Conservation (phyloP, 1,140 invertebrate genomes). For the Drosophila ambigua region DNA sequence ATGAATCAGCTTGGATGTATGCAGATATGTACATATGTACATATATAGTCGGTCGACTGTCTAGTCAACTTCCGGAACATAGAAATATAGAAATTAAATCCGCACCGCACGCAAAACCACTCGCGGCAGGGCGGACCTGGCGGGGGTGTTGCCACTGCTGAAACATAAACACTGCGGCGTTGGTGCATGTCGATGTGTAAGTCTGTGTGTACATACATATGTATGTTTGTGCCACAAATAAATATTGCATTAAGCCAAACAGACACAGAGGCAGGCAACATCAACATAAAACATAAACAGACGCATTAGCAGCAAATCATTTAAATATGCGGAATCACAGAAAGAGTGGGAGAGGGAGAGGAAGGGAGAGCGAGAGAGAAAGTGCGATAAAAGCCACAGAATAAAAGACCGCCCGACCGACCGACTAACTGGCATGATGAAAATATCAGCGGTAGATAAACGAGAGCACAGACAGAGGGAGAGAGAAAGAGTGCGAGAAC, state of each 20-base stretch:
- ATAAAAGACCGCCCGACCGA: constrained; percentile 18
- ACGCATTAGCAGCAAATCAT: constrained; percentile 79
- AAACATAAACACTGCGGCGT: constrained; percentile 65
- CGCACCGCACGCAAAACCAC: constrained; percentile 60
- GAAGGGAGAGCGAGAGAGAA: not conserved
- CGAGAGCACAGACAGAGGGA: not conserved
- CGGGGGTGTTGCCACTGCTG: constrained; percentile 22
- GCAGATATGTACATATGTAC: constrained; percentile 13
- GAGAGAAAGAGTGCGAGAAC: not conserved
- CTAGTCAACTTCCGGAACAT: constrained; percentile 71
- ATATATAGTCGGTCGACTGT: constrained; percentile 65
- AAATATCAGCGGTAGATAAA: constrained; percentile 30
- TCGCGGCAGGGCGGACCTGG: not conserved
- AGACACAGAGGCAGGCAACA: constrained; percentile 51
- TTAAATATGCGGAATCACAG: constrained; percentile 65
- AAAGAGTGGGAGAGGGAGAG: not conserved
- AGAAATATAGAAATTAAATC: constrained; percentile 74
- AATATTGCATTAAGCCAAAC: constrained; percentile 79
- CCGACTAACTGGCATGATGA: constrained; percentile 62
- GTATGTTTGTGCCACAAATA: constrained; percentile 65
- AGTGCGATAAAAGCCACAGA: not conserved
- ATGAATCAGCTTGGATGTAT: not conserved
- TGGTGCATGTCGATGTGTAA: constrained; percentile 10
- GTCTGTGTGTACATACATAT: constrained; percentile 5
- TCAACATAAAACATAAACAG: constrained; percentile 80